Conservation (phyloP, 2,888 invertebrate species). For the Troilus luridus region DNA sequence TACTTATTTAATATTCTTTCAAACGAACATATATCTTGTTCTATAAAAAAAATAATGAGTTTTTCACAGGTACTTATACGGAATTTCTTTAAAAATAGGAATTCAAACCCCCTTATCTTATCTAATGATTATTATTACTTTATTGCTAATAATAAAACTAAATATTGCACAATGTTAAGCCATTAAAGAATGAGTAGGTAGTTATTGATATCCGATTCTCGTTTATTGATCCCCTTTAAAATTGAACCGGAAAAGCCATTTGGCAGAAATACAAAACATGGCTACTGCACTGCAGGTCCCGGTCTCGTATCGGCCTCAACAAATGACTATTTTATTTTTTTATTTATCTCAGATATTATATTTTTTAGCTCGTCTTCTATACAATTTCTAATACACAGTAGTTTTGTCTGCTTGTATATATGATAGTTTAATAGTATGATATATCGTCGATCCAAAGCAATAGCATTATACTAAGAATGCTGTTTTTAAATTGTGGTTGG, state of each 20-base stretch:
- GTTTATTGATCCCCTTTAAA: neutral
- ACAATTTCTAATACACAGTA: neutral
- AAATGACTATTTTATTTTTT: constrained; percentile 7
- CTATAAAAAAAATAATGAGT: no score
- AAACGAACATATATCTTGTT: no score
- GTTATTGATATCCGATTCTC: neutral
- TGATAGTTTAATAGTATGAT: no score
- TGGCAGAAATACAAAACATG: constrained; percentile 38
- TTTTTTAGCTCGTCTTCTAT: neutral
- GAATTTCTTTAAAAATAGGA: no score
- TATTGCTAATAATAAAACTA: no score
- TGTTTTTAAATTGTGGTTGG: no score
- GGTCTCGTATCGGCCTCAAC: neutral
- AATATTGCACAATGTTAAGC: neutral
- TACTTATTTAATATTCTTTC: no score
- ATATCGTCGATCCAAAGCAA: no score
- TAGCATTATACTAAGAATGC: no score
- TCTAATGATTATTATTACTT: no score
- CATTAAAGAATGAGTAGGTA: neutral
- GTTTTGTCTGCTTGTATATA: neutral
- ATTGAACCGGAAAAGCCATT: constrained; percentile 40
- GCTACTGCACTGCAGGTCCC: constrained; percentile 33
- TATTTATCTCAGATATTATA: neutral
- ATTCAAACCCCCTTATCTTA: no score
- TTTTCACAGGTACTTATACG: no score